Conservation (phyloP, 2,888 invertebrate genomes). For the Thysanoteuthis rhombus region DNA sequence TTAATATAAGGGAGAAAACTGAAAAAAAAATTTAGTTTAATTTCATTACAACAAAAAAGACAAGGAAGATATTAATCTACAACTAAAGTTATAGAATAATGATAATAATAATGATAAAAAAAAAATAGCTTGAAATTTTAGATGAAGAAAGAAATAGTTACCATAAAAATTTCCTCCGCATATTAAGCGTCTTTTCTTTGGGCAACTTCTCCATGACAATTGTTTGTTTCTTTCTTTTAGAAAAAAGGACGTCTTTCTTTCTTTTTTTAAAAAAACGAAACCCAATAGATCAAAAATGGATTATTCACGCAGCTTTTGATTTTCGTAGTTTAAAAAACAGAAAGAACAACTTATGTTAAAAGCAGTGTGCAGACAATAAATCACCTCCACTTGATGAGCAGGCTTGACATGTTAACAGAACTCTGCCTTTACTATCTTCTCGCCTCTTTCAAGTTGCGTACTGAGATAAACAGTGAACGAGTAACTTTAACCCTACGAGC, state of each 20-base stretch:
- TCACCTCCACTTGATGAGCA: background rate
- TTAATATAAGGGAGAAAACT: too few species aligned
- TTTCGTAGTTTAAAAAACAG: background rate
- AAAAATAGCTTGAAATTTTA: too few species aligned
- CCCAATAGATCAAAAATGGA: background rate
- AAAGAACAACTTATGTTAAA: background rate
- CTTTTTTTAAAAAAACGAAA: background rate
- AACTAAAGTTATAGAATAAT: too few species aligned
- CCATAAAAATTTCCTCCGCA: conserved; percentile 48
- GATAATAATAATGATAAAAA: too few species aligned
- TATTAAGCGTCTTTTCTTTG: conserved; percentile 44
- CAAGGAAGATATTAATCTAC: background rate
- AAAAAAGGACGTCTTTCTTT: background rate
- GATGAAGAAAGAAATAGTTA: conserved; percentile 37
- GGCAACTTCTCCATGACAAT: conserved; percentile 43
- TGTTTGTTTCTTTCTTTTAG: background rate
- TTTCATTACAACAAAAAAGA: background rate
- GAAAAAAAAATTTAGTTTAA: too few species aligned
- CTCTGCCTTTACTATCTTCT: background rate
- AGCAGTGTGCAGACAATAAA: background rate
- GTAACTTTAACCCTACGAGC: background rate
- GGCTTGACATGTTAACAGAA: background rate
- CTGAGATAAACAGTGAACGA: too few species aligned
- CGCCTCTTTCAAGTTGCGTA: background rate
- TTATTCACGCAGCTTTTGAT: background rate